Conservation (phyloP, 1,140 invertebrate genomes). For the Drosophila kikkawai region DNA sequence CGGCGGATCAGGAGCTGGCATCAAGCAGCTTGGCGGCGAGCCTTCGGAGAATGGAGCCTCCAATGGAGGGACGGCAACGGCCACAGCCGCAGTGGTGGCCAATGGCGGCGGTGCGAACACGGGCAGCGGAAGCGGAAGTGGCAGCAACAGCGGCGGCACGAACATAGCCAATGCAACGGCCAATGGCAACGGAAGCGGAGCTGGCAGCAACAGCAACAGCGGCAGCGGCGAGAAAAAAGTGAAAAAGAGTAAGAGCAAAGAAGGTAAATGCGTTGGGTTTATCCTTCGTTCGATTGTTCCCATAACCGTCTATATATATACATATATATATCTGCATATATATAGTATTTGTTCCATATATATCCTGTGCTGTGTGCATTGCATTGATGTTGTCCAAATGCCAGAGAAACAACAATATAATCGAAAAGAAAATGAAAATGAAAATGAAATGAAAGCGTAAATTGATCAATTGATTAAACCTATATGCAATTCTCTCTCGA, state of each 20-base stretch:
- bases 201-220: constrained; percentile 65
- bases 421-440: neutral
- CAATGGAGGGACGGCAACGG: constrained; percentile 3
- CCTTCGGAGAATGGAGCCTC: constrained; percentile 1
- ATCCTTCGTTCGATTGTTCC: constrained; percentile 78
- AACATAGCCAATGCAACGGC: constrained; percentile 15
- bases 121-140: neutral
- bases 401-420: constrained; percentile 2
- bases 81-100: constrained; percentile 11
- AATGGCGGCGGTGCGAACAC: constrained; percentile 10
- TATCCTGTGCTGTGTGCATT: constrained; percentile 24
- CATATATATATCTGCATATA: constrained; percentile 30
- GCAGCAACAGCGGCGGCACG: constrained; percentile 15
- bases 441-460: constrained; percentile 11
- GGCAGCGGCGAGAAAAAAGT: constrained; percentile 84
- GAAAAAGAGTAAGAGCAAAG: constrained; percentile 85
- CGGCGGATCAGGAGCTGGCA: neutral
- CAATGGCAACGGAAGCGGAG: constrained; percentile 33
- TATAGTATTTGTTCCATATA: constrained; percentile 12
- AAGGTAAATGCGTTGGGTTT: constrained; percentile 84
- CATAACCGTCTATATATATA: constrained; percentile 18
- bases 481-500: constrained; percentile 38
- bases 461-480: constrained; percentile 32
- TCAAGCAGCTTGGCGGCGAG: constrained; percentile 7
- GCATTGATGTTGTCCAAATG: constrained; percentile 31